Base-by-base conservation (phyloP, 2,113 vertebrate species). In the Chroicocephalus ridibundus region DNA sequence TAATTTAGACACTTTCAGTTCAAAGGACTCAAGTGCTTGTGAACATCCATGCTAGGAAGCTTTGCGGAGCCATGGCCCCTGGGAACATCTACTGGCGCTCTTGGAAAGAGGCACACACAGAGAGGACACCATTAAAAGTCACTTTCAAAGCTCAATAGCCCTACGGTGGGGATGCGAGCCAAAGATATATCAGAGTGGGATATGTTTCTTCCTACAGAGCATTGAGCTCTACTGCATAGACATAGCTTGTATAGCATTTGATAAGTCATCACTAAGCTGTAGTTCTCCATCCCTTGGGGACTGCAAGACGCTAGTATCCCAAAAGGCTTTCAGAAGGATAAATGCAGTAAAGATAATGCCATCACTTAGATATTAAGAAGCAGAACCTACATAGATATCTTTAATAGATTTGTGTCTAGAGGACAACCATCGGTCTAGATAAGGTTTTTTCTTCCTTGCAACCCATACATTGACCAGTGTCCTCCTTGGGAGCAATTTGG, bases 391-490 rank as follows among this genome's bases (percentile, higher is more conserved):
- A 51, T 3, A 21, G 12, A 8, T 80, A 57, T 21, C 20, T 88
- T 93, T 86, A 52, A 69, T 9, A 86, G 24, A 29, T 44, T 11
- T 57, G n/a, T 44, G 18, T 27, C 79, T 60, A 65, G 62, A 74
- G 54, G 54, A 61, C 19, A 71, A 54, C 9, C 55, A 40, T 51
- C 2, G 0, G 15, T 42, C 32, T 44, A 77, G 26, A 54, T 49
- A 19, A 69, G 47, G 13, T 25, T 77, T 22, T 69, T 60, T 46
- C 68, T n/a, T 65, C 38, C 24, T 81, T 44, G 11, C 18, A 68
- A 22, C 8, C 19, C 22, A 15, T n/a, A 29, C 0, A 0, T 9
- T 92, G 68, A 61, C 36, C 27, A 54, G 6, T 2, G 1, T 26
- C 51, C 6, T 65, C 34, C 55, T 88, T 34, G 40, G 6, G 26